Conservation (phyloP, 2,797 vertebrate species). For the Microctenopoma stevenorrisi region DNA sequence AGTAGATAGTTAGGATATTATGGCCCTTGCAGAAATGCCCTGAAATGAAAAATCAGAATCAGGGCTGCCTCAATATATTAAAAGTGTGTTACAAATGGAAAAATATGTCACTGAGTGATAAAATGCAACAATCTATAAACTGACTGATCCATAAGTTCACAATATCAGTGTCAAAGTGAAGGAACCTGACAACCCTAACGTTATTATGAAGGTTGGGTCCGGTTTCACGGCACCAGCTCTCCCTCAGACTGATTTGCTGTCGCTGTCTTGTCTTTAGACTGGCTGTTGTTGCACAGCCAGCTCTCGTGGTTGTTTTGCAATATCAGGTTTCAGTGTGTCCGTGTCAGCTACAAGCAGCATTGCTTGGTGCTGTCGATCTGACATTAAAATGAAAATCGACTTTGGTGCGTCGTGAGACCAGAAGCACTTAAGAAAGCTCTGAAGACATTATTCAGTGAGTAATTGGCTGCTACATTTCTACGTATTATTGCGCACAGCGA, state of each 20-base stretch:
- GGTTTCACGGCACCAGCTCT: neutral
- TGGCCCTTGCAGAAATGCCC: neutral
- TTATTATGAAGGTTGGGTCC: neutral
- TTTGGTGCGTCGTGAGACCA: constrained; percentile 18
- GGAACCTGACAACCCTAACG: constrained; percentile 6
- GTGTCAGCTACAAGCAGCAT: constrained; percentile 24
- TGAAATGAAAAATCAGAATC: neutral
- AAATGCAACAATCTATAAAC: constrained; percentile 2
- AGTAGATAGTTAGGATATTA: neutral
- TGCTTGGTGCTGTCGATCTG: constrained; percentile 22
- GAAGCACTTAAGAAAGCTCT: constrained; percentile 60
- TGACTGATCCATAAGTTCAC: constrained; percentile 17
- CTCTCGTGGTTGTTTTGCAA: neutral
- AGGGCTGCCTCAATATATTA: neutral
- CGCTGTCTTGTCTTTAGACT: neutral
- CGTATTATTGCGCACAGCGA: constrained; percentile 35
- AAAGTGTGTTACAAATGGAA: neutral
- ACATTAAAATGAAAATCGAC: constrained; percentile 51
- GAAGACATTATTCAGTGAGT: constrained; percentile 45
- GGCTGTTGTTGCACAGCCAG: constrained; percentile 27
- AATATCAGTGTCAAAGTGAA: constrained; percentile 10
- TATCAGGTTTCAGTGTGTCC: constrained; percentile 17
- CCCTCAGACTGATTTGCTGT: neutral
- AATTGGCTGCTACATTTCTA: constrained; percentile 44
- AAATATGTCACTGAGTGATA: constrained; percentile 14